Evolutionary conservation across 2,797 vertebrate species (phyloP), one percentile per base, ranked within the genome.

Genomic region (Ambastaia sidthimunki): DNA sequence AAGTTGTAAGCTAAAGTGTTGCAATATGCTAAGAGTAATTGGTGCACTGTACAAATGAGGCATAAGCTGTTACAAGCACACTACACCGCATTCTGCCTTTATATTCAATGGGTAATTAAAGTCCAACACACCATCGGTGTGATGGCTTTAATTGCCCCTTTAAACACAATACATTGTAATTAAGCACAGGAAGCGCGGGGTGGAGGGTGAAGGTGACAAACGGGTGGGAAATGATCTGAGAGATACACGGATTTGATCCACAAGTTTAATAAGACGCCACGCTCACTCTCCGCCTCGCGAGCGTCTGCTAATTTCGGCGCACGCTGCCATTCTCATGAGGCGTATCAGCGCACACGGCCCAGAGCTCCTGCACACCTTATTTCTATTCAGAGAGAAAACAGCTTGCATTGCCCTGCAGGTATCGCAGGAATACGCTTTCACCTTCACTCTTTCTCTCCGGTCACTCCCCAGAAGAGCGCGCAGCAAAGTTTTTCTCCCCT

Each of bases 371-470:
- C 72, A 75, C 67, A 74, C 72, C 50, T 62, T 67, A 78, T 78
- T 89, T 91, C 91, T 93, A 92, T 93, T 91, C 91, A 91, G 89
- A 91, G 92, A 91, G 91, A 93, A 93, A 93, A 93, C 93, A 92
- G 92, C 91, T 91, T 91, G 90, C 89, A 84, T 91, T 92, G 92
- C 91, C 94, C 94, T 93, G 93, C 94, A 94, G 94, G 95, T 95
- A 94, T 92, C 82, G 90, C 88, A 86, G 86, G 91, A 89, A 88
- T 85, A 92, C 88, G 89, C 92, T 94, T 95, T 97, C 96, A 96
- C 96, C 96, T 97, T 98, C 95, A 96, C 95, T 94, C 93, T 93
- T 93, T 92, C 90, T 92, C 92, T 90, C 89, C 89, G 92, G 92
- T 94, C 93, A 95, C 93, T 92, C 93, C 94, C 93, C 91, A 89